A percentile compares a stretch with the other conserved stretches of the same genome.
These are phyloP conservation scores for Hyposmocoma kahamanoa DNA, from an alignment of 1,140 invertebrate species.

Conservation along the genomic window DNA sequence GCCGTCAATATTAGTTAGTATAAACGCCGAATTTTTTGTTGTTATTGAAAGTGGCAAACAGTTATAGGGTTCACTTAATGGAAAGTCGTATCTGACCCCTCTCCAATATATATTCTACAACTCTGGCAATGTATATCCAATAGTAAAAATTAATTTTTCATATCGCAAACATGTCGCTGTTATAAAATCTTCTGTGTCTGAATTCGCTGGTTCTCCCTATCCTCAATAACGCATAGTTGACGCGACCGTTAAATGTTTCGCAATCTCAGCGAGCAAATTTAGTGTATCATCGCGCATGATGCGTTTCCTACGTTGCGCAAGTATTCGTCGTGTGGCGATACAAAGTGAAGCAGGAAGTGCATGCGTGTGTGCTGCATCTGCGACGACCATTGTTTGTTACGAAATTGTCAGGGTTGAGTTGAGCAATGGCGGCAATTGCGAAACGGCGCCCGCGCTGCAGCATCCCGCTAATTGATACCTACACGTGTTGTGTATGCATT, in stretches of 20 bases:
- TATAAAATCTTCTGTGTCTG: too few species aligned
- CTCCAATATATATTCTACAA: too few species aligned
- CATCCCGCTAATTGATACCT: too few species aligned
- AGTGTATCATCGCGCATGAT: constrained; percentile 38
- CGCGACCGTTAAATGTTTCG: constrained; percentile 42
- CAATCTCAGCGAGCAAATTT: constrained; percentile 35
- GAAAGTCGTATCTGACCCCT: too few species aligned
- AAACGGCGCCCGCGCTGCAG: constrained; percentile 59
- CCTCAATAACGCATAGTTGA: constrained; percentile 34
- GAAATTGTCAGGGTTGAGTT: constrained; percentile 71
- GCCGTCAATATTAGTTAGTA: constrained; percentile 19
- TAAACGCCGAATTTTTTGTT: constrained; percentile 25
- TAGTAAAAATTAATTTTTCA: too few species aligned
- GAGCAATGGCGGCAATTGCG: constrained; percentile 56
- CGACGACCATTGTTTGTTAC: constrained; percentile 63
- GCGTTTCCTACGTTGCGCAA: constrained; percentile 55
- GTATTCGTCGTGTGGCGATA: constrained; percentile 48
- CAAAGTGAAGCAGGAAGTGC: constrained; percentile 68
- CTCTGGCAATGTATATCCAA: too few species aligned
- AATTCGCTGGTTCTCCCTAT: too few species aligned
- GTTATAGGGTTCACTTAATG: too few species aligned
- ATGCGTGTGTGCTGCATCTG: constrained; percentile 68
- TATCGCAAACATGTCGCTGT: too few species aligned
- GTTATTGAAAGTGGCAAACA: too few species aligned
- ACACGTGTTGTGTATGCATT: too few species aligned